Evolutionary conservation across 2,888 invertebrate genomes (phyloP).

Genomic region (Acronicta alni): DNA sequence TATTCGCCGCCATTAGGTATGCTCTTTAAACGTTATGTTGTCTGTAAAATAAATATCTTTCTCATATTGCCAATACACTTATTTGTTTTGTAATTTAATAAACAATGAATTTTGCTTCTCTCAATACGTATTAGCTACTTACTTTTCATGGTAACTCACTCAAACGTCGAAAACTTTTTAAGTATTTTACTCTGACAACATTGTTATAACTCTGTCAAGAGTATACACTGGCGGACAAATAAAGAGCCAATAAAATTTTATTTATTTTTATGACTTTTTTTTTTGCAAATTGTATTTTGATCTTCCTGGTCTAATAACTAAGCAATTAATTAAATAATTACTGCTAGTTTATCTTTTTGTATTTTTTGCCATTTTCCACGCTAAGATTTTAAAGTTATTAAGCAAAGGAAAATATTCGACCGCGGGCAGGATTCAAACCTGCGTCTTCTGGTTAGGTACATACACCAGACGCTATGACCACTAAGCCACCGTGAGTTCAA

Average conservation of each 20-base stretch:
- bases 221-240: constrained; percentile 26
- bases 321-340: neutral
- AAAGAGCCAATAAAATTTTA: constrained; percentile 18
- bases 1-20: too few species aligned
- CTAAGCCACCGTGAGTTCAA: too few species aligned
- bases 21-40: too few species aligned
- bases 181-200: constrained; percentile 44
- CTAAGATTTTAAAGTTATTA: too few species aligned
- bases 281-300: neutral
- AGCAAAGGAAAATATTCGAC: too few species aligned
- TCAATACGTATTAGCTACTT: constrained; percentile 40
- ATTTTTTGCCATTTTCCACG: too few species aligned
- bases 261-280: constrained; percentile 23
- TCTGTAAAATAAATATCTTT: too few species aligned
- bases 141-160: constrained; percentile 41
- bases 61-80: neutral
- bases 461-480: too few species aligned
- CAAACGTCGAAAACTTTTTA: constrained; percentile 44
- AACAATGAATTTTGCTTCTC: constrained; percentile 29
- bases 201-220: constrained; percentile 33
- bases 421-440: too few species aligned
- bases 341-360: too few species aligned
- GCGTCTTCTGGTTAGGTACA: too few species aligned
- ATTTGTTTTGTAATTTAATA: constrained; percentile 20
- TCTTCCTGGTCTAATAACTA: neutral